phyloP scores from a whole-genome alignment of 2,797 vertebrate genomes.

The Hippocampus kuda region DNA sequence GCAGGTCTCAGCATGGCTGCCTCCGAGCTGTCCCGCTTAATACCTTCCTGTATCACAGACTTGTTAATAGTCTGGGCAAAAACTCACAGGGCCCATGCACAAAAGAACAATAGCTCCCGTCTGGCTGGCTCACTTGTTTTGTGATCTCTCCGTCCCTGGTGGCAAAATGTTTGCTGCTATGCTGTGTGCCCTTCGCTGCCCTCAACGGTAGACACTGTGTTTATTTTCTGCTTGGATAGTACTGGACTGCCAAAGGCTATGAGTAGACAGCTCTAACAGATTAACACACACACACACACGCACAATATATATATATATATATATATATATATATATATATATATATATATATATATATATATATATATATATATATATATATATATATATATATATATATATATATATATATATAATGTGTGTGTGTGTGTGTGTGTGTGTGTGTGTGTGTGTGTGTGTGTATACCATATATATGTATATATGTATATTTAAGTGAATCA shows the following conservation, averaged over 20 bases:
- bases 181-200: constrained; percentile 11
- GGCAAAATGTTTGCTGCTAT: constrained; percentile 19
- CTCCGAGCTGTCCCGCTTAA: constrained; percentile 57
- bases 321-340: no score
- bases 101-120: constrained; percentile 29
- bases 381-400: no score
- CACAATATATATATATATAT: not conserved
- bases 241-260: constrained; percentile 2
- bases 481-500: no score
- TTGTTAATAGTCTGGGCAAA: constrained; percentile 55
- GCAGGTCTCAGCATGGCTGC: constrained; percentile 72
- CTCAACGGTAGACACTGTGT: constrained; percentile 3
- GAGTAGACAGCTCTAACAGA: constrained; percentile 8
- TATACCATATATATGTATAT: no score
- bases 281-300: not conserved
- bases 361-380: no score
- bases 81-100: constrained; percentile 40
- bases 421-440: no score
- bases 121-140: constrained; percentile 6
- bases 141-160: constrained; percentile 16
- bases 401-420: no score
- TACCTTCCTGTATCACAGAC: constrained; percentile 59
- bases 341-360: no score
- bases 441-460: no score
- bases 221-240: constrained; percentile 1